phyloP scores from a whole-genome alignment of 2,888 invertebrate genomes.

The Lithophane ornitopus region DNA sequence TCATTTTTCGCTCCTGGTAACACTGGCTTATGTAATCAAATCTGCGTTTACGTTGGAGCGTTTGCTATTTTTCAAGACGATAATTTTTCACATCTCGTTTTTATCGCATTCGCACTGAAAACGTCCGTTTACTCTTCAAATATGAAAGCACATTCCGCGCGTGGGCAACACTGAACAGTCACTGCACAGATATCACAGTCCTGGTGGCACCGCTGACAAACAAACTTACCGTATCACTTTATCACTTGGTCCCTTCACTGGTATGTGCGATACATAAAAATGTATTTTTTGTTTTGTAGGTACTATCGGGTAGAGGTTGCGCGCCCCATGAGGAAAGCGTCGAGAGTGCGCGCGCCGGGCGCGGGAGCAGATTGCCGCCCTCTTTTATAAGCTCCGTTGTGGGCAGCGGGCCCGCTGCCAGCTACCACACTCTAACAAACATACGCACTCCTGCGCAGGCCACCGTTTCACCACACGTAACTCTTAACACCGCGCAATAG shows the following conservation, averaged over 20 bases:
- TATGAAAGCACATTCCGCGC: constrained; percentile 73
- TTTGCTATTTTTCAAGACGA: constrained; percentile 66
- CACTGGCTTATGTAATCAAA: constrained; percentile 78
- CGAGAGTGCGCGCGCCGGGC: constrained; percentile 87
- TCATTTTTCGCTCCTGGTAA: constrained; percentile 78
- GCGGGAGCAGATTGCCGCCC: constrained; percentile 83
- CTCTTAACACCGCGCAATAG: constrained; percentile 66
- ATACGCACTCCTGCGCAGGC: constrained; percentile 57
- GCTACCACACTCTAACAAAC: constrained; percentile 72
- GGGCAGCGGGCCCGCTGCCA: constrained; percentile 84
- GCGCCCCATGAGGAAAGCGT: constrained; percentile 90
- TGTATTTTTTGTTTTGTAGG: constrained; percentile 80
- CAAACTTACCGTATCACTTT: constrained; percentile 89
- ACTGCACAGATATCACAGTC: constrained; percentile 86
- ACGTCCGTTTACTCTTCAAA: constrained; percentile 76
- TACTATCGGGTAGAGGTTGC: constrained; percentile 87
- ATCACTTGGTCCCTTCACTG: constrained; percentile 89
- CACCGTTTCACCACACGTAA: constrained; percentile 6
- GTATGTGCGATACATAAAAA: constrained; percentile 80
- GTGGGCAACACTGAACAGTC: constrained; percentile 85
- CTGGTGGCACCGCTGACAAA: constrained; percentile 79
- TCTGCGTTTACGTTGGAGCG: constrained; percentile 64
- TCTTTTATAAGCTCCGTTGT: constrained; percentile 89
- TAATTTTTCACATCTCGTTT: constrained; percentile 67
- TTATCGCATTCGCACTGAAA: constrained; percentile 67